Evolutionary conservation across 2,888 invertebrate genomes (phyloP).

Genomic region (Julus scanicus): DNA sequence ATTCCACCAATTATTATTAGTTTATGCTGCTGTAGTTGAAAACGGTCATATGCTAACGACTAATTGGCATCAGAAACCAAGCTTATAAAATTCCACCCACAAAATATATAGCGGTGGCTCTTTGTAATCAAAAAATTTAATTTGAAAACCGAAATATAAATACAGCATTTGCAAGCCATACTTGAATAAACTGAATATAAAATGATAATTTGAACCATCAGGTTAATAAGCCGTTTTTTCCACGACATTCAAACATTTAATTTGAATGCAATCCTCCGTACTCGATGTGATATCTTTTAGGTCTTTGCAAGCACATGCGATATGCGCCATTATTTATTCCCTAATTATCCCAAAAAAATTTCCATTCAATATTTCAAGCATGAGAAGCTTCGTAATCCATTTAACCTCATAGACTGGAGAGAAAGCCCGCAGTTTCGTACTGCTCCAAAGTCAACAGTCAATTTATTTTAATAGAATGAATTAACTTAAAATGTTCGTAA

Average conservation of each 20-base stretch:
- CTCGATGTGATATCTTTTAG: neutral
- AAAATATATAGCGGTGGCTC: neutral
- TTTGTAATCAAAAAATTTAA: neutral
- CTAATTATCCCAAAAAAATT: constrained; percentile 20
- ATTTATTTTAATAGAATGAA: constrained; percentile 47
- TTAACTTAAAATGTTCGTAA: constrained; percentile 34
- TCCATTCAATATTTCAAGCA: constrained; percentile 42
- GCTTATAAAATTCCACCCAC: neutral
- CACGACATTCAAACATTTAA: too few species aligned
- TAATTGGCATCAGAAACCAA: too few species aligned
- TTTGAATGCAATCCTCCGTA: neutral
- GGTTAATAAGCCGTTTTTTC: too few species aligned
- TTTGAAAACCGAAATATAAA: neutral
- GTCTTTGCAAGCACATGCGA: neutral
- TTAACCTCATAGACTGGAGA: neutral
- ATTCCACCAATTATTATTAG: too few species aligned
- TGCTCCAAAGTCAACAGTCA: constrained; percentile 11
- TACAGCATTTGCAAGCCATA: neutral
- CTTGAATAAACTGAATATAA: neutral
- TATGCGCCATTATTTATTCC: neutral
- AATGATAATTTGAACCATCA: too few species aligned
- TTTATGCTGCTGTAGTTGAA: too few species aligned
- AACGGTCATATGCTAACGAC: too few species aligned
- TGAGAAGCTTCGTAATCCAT: constrained; percentile 21
- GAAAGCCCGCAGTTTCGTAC: constrained; percentile 1